Percentiles rank a stretch among this genome's conserved stretches.
These are phyloP conservation scores for Aethes cnicana DNA, from an alignment of 2,888 invertebrate genomes.

Conservation along the genomic window DNA sequence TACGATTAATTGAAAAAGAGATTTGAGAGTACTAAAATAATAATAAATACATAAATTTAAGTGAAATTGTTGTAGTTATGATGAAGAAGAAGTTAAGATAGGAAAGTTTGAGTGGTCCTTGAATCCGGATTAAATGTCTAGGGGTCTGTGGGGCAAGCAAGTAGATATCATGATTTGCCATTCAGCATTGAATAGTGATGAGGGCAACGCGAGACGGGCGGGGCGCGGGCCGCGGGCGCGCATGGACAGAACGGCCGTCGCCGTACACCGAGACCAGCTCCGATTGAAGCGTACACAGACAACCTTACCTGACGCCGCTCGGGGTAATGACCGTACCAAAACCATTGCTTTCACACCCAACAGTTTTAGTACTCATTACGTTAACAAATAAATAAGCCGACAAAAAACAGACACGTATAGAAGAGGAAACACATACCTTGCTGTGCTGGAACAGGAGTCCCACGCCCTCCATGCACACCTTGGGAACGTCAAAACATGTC, in stretches of 20 bases:
- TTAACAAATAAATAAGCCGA: constrained; percentile 69
- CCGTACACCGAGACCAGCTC: constrained; percentile 49
- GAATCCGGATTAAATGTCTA: constrained; percentile 71
- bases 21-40: constrained; percentile 38
- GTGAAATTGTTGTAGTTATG: constrained; percentile 43
- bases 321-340: constrained; percentile 37
- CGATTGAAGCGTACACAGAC: constrained; percentile 73
- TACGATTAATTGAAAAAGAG: constrained; percentile 34
- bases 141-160: constrained; percentile 30
- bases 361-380: constrained; percentile 62
- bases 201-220: constrained; percentile 23
- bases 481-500: constrained; percentile 37
- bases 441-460: constrained; percentile 99
- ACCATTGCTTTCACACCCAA: constrained; percentile 30
- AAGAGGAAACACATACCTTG: constrained; percentile 89
- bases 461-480: constrained; percentile 99
- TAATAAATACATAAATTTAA: constrained; percentile 31
- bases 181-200: constrained; percentile 17
- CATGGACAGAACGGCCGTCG: constrained; percentile 18
- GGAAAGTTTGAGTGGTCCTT: constrained; percentile 92
- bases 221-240: constrained; percentile 5
- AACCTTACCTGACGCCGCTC: constrained; percentile 71
- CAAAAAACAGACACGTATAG: constrained; percentile 54
- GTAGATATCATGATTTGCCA: constrained; percentile 26
- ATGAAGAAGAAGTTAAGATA: constrained; percentile 64